Conservation (phyloP, 2,797 vertebrate species). For the Bucorvus abyssinicus region DNA sequence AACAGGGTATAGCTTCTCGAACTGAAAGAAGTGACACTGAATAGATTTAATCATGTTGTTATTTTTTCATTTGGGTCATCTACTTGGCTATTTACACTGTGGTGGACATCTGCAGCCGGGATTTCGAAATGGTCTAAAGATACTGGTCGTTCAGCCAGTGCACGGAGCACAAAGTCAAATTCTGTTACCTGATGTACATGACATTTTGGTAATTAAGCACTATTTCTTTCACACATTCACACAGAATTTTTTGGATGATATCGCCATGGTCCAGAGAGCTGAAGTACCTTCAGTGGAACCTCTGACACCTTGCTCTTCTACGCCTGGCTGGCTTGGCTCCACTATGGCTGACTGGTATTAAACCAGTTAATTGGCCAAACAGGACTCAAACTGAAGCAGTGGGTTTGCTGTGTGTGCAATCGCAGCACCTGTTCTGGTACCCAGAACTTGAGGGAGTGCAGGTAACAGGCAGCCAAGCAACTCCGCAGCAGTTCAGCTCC, state of each 20-base stretch:
- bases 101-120: background rate
- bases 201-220: background rate
- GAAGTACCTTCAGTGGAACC: background rate
- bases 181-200: background rate
- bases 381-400: background rate
- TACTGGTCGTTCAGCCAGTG: background rate
- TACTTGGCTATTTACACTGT: background rate
- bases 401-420: background rate
- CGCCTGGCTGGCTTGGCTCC: background rate
- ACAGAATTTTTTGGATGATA: background rate
- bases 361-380: background rate
- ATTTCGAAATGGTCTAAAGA: background rate
- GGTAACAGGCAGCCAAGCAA: background rate
- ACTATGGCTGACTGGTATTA: background rate
- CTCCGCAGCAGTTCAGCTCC: background rate
- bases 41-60: background rate
- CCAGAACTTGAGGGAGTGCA: background rate
- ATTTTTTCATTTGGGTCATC: background rate
- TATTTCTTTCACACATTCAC: background rate
- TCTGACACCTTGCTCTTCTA: background rate
- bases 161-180: background rate
- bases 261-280: background rate
- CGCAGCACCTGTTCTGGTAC: background rate
- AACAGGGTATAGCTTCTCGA: background rate
- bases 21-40: background rate